Conservation (phyloP, 2,888 invertebrate species). For the Acrobasis suavella region DNA sequence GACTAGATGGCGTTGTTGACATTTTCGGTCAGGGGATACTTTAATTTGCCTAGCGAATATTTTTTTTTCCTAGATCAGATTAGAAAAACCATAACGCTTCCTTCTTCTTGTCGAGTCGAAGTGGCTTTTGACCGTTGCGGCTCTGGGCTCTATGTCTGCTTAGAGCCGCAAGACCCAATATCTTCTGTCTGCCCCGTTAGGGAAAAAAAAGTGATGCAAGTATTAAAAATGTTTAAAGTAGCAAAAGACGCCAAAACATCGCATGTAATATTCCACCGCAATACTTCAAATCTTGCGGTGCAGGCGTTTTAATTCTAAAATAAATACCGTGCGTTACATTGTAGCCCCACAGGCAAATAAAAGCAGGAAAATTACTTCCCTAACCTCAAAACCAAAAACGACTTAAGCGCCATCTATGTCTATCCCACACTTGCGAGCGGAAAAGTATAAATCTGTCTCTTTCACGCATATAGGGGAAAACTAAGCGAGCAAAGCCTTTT, state of each 20-base stretch:
- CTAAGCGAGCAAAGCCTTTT: slow-evolving; percentile 71
- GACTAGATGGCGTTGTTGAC: too few relatives aligned
- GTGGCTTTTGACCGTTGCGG: too few relatives aligned
- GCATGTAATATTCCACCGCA: slow-evolving; percentile 14
- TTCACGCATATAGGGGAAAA: slow-evolving; percentile 49
- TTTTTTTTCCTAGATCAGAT: too few relatives aligned
- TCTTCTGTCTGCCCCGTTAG: too few relatives aligned
- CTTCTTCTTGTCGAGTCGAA: too few relatives aligned
- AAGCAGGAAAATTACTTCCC: slow-evolving; percentile 78
- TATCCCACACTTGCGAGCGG: slow-evolving; percentile 45
- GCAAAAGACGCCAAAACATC: neutral
- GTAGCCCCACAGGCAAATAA: slow-evolving; percentile 66
- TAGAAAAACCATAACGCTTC: too few relatives aligned
- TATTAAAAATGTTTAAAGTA: neutral
- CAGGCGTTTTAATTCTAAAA: slow-evolving; percentile 29
- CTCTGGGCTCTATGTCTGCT: too few relatives aligned
- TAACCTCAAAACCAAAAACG: slow-evolving; percentile 48
- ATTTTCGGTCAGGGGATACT: too few relatives aligned
- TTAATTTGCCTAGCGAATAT: too few relatives aligned
- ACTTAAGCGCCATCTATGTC: slow-evolving; percentile 55
- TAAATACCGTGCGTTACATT: slow-evolving; percentile 48
- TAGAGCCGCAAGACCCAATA: too few relatives aligned
- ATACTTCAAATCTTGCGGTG: slow-evolving; percentile 16
- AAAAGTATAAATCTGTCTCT: slow-evolving; percentile 42
- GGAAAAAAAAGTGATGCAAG: too few relatives aligned